Evolutionary conservation across 1,140 invertebrate genomes (phyloP).

Genomic region (Bombus waltoni): DNA sequence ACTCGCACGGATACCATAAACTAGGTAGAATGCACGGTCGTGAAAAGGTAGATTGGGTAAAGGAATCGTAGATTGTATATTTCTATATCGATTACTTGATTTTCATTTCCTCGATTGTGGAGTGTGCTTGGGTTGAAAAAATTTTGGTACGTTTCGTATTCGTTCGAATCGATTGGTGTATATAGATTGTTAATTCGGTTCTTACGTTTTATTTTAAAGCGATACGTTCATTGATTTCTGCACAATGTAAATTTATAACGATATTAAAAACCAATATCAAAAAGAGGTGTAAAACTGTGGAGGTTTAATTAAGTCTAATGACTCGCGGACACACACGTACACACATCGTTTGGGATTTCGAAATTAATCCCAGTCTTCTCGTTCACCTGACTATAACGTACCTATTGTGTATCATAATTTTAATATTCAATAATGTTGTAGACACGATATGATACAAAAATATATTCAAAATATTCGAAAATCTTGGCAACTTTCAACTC

Average conservation of each 20-base stretch:
- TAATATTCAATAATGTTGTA: background rate
- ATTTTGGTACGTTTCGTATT: background rate
- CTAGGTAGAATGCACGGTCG: background rate
- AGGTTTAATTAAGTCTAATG: slow-evolving; percentile 22
- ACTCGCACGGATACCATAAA: background rate
- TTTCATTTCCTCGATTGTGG: background rate
- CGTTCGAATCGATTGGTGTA: background rate
- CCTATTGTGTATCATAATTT: background rate
- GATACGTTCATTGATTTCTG: slow-evolving; percentile 11
- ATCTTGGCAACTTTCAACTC: no score
- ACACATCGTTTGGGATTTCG: background rate
- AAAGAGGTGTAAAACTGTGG: slow-evolving; percentile 9
- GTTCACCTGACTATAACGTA: background rate
- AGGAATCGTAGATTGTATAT: background rate
- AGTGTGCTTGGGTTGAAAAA: background rate
- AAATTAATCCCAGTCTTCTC: slow-evolving; percentile 16
- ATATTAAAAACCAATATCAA: slow-evolving; percentile 15
- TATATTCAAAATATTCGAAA: background rate
- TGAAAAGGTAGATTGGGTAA: background rate
- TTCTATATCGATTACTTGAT: background rate
- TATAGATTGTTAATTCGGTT: background rate
- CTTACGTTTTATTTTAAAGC: background rate
- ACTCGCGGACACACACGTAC: background rate
- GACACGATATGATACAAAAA: background rate
- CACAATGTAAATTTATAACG: slow-evolving; percentile 5